Base-by-base conservation (phyloP, 64 coral and sea anemone species). In the Anthopleura sola region DNA sequence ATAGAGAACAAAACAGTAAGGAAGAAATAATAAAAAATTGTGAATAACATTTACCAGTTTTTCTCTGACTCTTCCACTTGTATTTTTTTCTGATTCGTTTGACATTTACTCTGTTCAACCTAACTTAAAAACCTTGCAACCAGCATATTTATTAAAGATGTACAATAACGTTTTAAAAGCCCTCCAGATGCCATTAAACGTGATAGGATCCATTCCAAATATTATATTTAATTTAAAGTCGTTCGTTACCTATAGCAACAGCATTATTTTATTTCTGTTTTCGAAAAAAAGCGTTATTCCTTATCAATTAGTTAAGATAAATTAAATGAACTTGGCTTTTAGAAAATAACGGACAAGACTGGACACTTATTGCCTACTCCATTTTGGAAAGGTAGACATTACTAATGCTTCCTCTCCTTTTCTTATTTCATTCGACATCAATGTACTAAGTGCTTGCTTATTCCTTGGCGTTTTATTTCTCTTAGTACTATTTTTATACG, bases 231-330 rank as follows among this genome's bases (percentile, higher is more conserved):
- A 71, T 71, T 71, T 34, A 28, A n/a, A 15, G 10, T 79, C 76
- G 14, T 79, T 44, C 5, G 76, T 79, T 77, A 19, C 75, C 33
- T 37, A 13, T 77, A 77, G 75, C 76, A 79, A 79, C 76, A 48
- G 19, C 37, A 37, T 44, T 76, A 18, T 48, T 23, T 11, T 46
- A 44, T 71, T 3, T 71, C n/a, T 71, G 26, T 71, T 71, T 34
- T 29, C 0, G n/a, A 68, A 8, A 26, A 13, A 68, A 28, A 26
- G 26, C 23, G 5, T 68, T 71, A 32, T 71, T 71, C 66, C 24
- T 10, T 34, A 71, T n/a, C 66, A 36, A 71, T 71, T 71, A 71
- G 66, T 17, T 32, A 71, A 34, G 29, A 29, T 71, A 34, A 71
- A 71, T 71, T 71, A 34, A 71, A 71, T 71, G 11, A 71, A 71